phyloP scores from a whole-genome alignment of 2,113 vertebrate species.

The Tragelaphus scriptus region DNA sequence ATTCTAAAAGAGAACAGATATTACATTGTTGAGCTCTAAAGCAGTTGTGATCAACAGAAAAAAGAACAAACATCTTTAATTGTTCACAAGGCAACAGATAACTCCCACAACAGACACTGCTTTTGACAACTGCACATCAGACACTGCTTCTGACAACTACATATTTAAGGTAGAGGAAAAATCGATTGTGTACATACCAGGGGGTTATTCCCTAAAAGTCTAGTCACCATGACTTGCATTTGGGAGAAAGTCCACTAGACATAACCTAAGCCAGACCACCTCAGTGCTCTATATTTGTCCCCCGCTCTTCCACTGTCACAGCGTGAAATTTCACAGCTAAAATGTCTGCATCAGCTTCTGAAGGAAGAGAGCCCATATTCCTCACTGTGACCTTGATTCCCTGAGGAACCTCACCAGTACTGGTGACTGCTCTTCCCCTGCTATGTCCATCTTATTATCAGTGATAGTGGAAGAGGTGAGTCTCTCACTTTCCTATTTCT shows the following conservation, averaged over 20 bases:
- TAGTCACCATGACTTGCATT: constrained; percentile 82
- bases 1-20: constrained; percentile 84
- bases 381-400: constrained; percentile 82
- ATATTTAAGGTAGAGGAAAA: constrained; percentile 77
- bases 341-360: constrained; percentile 79
- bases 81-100: constrained; percentile 84
- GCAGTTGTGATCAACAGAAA: constrained; percentile 79
- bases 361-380: constrained; percentile 84
- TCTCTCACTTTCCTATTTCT: constrained; percentile 83
- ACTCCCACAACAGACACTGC: constrained; percentile 80
- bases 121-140: constrained; percentile 79
- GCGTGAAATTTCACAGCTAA: constrained; percentile 80
- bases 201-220: constrained; percentile 82
- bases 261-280: constrained; percentile 84
- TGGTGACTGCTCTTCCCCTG: constrained; percentile 80
- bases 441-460: constrained; percentile 80
- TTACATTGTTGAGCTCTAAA: constrained; percentile 83
- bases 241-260: constrained; percentile 81
- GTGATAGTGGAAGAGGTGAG: constrained; percentile 85
- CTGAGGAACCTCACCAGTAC: constrained; percentile 84
- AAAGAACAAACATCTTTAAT: constrained; percentile 85
- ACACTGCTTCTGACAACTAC: constrained; percentile 81
- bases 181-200: constrained; percentile 78
- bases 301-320: constrained; percentile 82
- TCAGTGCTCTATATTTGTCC: constrained; percentile 85